These are phyloP conservation scores for Lasius fuliginosus DNA, from an alignment of 2,888 invertebrate species.

Conservation along the genomic window DNA sequence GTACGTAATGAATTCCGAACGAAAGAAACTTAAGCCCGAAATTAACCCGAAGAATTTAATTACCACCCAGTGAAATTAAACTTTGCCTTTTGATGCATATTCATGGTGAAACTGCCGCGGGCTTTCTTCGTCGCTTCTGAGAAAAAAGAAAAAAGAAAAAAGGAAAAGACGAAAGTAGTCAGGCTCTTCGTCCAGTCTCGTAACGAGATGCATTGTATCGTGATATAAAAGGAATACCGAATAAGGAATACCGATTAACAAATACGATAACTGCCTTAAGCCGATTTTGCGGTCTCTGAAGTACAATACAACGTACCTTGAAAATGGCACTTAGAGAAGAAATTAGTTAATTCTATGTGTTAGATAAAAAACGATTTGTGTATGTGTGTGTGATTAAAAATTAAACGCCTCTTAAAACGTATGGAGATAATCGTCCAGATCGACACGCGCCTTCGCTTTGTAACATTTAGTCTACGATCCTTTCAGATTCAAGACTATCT, in stretches of 20 bases:
- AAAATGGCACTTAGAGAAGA: background rate
- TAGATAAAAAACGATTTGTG: background rate
- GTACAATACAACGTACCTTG: background rate
- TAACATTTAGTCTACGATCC: background rate
- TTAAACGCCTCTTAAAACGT: background rate
- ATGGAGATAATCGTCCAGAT: background rate
- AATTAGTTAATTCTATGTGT: background rate
- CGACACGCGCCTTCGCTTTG: background rate
- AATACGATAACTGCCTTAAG: conserved; percentile 30
- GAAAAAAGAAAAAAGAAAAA: conserved; percentile 16
- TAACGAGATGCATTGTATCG: conserved; percentile 41
- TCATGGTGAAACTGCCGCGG: conserved; percentile 52
- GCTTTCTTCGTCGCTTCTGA: conserved; percentile 30
- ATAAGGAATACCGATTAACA: conserved; percentile 40
- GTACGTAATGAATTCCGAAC: conserved; percentile 34
- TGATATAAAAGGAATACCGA: conserved; percentile 25
- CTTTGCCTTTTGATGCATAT: conserved; percentile 67
- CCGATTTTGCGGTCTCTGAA: background rate
- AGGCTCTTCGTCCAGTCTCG: conserved; percentile 10
- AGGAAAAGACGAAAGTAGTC: conserved; percentile 11
- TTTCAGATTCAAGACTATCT: conserved; percentile 28
- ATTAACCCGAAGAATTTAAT: conserved; percentile 64
- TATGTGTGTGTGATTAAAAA: background rate
- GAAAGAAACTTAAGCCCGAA: conserved; percentile 56
- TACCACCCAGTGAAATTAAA: conserved; percentile 59